Evolutionary conservation across 2,797 vertebrate species (phyloP).

Genomic region (Poecilia velifera): DNA sequence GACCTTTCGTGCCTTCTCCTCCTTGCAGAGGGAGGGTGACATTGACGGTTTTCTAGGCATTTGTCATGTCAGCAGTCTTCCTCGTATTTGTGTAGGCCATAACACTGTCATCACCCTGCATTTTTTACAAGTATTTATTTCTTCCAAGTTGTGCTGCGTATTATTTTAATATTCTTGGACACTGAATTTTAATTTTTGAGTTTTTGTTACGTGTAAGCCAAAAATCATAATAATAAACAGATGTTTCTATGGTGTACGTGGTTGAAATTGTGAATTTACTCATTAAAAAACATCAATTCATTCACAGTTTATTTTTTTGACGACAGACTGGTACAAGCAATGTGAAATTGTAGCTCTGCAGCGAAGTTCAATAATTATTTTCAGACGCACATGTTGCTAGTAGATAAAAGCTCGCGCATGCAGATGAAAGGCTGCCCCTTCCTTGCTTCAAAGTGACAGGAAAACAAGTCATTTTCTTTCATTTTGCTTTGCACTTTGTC

Average conservation of each 20-base stretch:
- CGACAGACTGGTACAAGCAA: conserved; percentile 5
- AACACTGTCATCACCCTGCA: not conserved
- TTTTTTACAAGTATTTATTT: not conserved
- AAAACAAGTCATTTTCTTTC: conserved; percentile 45
- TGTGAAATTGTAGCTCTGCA: conserved; percentile 1
- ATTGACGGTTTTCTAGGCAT: not conserved
- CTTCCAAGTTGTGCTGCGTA: not conserved
- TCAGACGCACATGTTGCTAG: not conserved
- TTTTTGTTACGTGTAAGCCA: not conserved
- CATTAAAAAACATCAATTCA: conserved; percentile 4
- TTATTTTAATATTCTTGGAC: not conserved
- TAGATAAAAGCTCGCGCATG: not conserved
- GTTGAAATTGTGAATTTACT: conserved; percentile 1
- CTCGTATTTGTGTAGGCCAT: not conserved
- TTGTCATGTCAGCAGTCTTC: not conserved
- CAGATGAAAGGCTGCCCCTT: conserved; percentile 38
- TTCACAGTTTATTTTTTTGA: conserved; percentile 3
- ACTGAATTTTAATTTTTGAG: not conserved
- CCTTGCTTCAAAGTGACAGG: conserved; percentile 35
- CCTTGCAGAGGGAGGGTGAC: not conserved
- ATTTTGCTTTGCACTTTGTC: conserved; percentile 37
- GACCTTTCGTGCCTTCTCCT: not conserved
- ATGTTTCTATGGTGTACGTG: not conserved
- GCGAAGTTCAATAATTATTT: conserved; percentile 2
- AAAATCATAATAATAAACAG: not conserved